A percentile compares a stretch with the other conserved stretches of the same genome.
These are phyloP conservation scores for Lochmaea crataegi DNA, from an alignment of 2,888 invertebrate species.

Conservation along the genomic window DNA sequence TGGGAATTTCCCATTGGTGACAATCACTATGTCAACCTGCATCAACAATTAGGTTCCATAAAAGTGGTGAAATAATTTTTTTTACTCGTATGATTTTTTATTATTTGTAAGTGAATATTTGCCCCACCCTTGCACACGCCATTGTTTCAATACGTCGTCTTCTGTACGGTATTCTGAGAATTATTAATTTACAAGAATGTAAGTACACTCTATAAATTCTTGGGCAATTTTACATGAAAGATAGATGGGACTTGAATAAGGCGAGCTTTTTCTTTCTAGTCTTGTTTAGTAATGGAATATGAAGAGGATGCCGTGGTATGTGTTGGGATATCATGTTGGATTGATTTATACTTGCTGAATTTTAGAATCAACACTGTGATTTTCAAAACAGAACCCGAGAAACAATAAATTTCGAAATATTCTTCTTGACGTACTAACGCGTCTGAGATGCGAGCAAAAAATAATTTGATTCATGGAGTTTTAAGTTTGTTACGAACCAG, in stretches of 20 bases:
- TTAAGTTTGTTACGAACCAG: not conserved
- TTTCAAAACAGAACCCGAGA: constrained; percentile 30
- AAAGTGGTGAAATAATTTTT: too few species aligned
- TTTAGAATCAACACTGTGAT: constrained; percentile 35
- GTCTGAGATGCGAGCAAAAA: constrained; percentile 8
- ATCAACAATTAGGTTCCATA: too few species aligned
- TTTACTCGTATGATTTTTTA: too few species aligned
- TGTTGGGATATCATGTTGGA: constrained; percentile 33
- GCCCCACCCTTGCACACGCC: not conserved
- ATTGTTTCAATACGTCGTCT: constrained; percentile 30
- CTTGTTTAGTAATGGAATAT: constrained; percentile 41
- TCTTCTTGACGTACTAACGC: constrained; percentile 19
- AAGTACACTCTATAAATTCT: constrained; percentile 44
- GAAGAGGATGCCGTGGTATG: constrained; percentile 33
- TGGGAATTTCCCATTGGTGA: too few species aligned
- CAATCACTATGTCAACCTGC: too few species aligned
- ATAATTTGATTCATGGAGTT: constrained; percentile 22
- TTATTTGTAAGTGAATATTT: not conserved
- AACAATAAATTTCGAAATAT: constrained; percentile 33
- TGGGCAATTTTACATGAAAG: constrained; percentile 41
- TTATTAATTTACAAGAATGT: constrained; percentile 45
- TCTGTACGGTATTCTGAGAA: constrained; percentile 39
- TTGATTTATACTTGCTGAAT: constrained; percentile 35
- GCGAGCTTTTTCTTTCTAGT: constrained; percentile 38
- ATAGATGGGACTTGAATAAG: constrained; percentile 41